phyloP scores from a whole-genome alignment of 1,140 invertebrate species.

The Drosophila busckii region DNA sequence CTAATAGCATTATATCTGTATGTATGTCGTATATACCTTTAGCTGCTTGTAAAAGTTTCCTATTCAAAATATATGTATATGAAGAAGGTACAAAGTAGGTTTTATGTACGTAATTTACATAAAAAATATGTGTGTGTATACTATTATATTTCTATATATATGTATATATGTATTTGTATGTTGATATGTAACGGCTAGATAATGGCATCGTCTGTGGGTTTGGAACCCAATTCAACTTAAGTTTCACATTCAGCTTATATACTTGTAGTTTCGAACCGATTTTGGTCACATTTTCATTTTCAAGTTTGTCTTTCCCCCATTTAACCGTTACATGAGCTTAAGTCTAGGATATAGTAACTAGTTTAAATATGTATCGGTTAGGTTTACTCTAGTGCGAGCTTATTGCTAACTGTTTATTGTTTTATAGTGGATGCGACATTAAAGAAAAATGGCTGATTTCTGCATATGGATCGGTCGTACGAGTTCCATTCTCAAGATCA shows the following conservation, averaged over 20 bases:
- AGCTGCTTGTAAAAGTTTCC: slow-evolving; percentile 59
- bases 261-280: slow-evolving; percentile 31
- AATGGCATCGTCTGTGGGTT: slow-evolving; percentile 54
- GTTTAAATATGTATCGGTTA: too few species aligned
- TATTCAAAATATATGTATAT: slow-evolving; percentile 67
- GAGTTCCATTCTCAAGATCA: slow-evolving; percentile 27
- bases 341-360: slow-evolving; percentile 12
- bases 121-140: slow-evolving; percentile 23
- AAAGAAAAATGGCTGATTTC: slow-evolving; percentile 20
- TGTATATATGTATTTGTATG: slow-evolving; percentile 11
- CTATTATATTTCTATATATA: slow-evolving; percentile 20
- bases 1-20: slow-evolving; percentile 10
- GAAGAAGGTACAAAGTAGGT: slow-evolving; percentile 64
- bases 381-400: slow-evolving; percentile 11
- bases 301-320: slow-evolving; percentile 21
- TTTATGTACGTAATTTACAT: slow-evolving; percentile 30
- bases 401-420: slow-evolving; percentile 5
- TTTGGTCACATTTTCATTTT: slow-evolving; percentile 60
- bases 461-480: slow-evolving; percentile 5
- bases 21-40: slow-evolving; percentile 28
- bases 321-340: slow-evolving; percentile 45
- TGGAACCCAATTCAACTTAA: slow-evolving; percentile 41
- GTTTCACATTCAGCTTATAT: slow-evolving; percentile 34
- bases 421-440: neutral
- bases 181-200: slow-evolving; percentile 61